Percentiles rank a stretch among this genome's conserved stretches.
Conservation (phyloP, 2,888 invertebrate genomes). For the Hypselothyrea guttata region DNA sequence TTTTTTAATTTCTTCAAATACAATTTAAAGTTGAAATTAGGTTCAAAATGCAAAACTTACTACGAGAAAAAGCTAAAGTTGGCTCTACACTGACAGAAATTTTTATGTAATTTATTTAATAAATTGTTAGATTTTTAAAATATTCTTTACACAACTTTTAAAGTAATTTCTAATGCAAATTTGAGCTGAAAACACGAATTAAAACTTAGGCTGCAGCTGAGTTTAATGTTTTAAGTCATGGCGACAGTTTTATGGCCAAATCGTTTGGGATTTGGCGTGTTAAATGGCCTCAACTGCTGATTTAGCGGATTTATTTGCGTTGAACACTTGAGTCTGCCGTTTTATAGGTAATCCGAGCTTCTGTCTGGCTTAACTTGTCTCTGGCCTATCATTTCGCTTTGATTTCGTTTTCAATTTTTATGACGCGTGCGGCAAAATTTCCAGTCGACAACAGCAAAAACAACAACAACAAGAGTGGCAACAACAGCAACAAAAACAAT, state of each 20-base stretch:
- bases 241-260: too few species aligned
- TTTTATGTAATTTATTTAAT: too few species aligned
- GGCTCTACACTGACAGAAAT: too few species aligned
- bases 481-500: slow-evolving; percentile 21
- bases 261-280: not conserved
- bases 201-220: too few species aligned
- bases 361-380: slow-evolving; percentile 15
- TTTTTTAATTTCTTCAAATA: too few species aligned
- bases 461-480: slow-evolving; percentile 13
- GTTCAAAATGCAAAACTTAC: too few species aligned
- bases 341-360: slow-evolving; percentile 25
- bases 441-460: slow-evolving; percentile 41
- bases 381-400: slow-evolving; percentile 1
- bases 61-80: too few species aligned
- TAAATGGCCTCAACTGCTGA: slow-evolving; percentile 1
- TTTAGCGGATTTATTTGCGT: not conserved
- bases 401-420: slow-evolving; percentile 38
- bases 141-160: too few species aligned
- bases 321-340: slow-evolving; percentile 1
- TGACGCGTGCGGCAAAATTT: slow-evolving; percentile 68
- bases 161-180: too few species aligned
- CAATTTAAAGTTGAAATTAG: too few species aligned
- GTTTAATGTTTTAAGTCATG: too few species aligned
- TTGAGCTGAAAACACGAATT: too few species aligned
- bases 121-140: not conserved